Base-by-base conservation (phyloP, 2,797 vertebrate species). In the Pristis pectinata region DNA sequence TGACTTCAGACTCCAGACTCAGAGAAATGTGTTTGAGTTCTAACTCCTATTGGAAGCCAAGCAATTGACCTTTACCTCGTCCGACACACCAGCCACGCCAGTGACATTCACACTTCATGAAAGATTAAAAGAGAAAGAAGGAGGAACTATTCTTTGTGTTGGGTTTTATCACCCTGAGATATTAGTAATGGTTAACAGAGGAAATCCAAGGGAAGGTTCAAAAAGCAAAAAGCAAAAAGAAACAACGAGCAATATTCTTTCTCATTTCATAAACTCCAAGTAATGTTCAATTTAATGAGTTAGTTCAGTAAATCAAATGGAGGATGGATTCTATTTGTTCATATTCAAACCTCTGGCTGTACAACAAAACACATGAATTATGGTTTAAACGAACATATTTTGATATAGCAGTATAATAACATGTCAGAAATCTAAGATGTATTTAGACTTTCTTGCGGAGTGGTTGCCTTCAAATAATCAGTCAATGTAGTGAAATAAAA, bases 341-440 rank as follows among this genome's bases (percentile, higher is more conserved):
- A 53, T n/a, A 74, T 76, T 53, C 92, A 53, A 49, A 53, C 92
- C 70, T 76, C 92, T 94, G 59, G 70, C 92, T 30, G 72, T 61
- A n/a, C 72, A 93, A 74, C 70, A 74, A 76, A 94, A 56, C 70
- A 76, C 44, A 94, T 76, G 70, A 94, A 94, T 53, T 74, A 94
- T 76, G 70, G 67, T 76, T 94, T 76, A 94, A 76, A 53, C 70
- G 34, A 74, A 49, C 70, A 76, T 53, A 76, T 76, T 93, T 76
- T 34, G 92, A 76, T 19, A 53, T 49, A 37, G 70, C 92, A 53
- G 49, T 94, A 34, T 94, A 94, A 94, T 76, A 94, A 94, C 92
- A 94, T 94, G 92, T 94, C 92, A 94, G 72, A 76, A 94, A n/a
- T 8, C 92, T 76, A 19, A 53, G 72, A 94, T 94, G 70, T 76